Evolutionary conservation across 2,797 vertebrate species (phyloP).

Genomic region (Zalophus californianus): DNA sequence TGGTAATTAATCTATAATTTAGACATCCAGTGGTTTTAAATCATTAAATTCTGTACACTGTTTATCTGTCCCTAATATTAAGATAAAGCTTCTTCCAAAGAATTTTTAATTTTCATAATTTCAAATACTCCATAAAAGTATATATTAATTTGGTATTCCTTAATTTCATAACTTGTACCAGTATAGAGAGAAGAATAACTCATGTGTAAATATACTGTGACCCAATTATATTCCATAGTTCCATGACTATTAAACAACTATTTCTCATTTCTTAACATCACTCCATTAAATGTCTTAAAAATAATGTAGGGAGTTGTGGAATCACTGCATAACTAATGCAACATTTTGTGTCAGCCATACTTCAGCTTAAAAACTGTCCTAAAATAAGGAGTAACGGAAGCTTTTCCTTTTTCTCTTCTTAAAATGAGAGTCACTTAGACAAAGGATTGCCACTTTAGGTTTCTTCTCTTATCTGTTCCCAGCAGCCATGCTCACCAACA

Average conservation of each 20-base stretch:
- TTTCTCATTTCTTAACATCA: conserved; percentile 34
- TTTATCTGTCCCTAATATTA: neutral
- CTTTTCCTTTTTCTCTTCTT: conserved; percentile 5
- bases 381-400: neutral
- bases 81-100: neutral
- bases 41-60: conserved; percentile 18
- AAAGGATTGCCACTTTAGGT: neutral
- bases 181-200: neutral
- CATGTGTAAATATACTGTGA: neutral
- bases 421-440: conserved; percentile 40
- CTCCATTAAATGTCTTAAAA: conserved; percentile 54
- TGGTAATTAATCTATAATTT: conserved; percentile 56
- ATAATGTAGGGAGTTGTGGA: neutral
- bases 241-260: conserved; percentile 7
- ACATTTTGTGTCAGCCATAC: neutral
- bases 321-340: neutral
- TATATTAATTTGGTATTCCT: conserved; percentile 26
- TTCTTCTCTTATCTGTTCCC: conserved; percentile 59
- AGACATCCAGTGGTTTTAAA: conserved; percentile 45
- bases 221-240: neutral
- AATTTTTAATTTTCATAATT: conserved; percentile 49
- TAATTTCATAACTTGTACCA: conserved; percentile 15
- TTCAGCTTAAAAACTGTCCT: neutral
- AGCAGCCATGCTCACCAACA: conserved; percentile 37
- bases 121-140: neutral